Base-by-base conservation (phyloP, 2,113 vertebrate species). In the Sciurus niger region DNA sequence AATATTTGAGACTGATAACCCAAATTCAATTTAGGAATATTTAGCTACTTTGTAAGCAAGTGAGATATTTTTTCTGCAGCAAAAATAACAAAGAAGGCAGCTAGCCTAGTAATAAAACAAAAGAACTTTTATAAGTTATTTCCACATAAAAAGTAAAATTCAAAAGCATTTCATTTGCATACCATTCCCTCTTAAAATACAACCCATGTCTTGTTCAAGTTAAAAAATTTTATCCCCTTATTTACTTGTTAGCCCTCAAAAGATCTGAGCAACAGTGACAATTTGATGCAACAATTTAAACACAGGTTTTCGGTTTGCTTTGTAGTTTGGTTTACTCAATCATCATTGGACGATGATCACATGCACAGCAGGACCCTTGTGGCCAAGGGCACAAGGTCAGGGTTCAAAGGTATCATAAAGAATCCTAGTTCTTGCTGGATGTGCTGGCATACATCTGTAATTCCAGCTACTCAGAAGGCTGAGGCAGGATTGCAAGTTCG, bases 141-240 rank as follows among this genome's bases (percentile, higher is more conserved):
- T 93, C 58, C 30, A 80, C 80, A 83, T 72, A 84, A 89, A 95
- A 95, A 83, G 51, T 48, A 77, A 89, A 30, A 93, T 63, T 25
- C 34, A 67, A 65, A 58, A 77, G 63, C 20, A 82, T 68, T 74
- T 58, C 84, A 20, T 92, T 90, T 93, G 74, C 77, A 17, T 37
- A 43, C 80, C 37, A 87, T 12, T 58, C 90, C 30, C 51, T 89
- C 58, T 73, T 46, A 51, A 92, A 82, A 92, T 82, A 83, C 20
- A 91, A 46, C 24, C 7, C 53, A 37, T 78, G n/a, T 65, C 32
- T 43, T 46, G 18, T 10, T 1, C 48, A 73, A 84, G 72, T 73
- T 43, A n/a, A 34, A 58, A 46, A n/a, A 58, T 3, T 40, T 67
- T 74, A 40, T 25, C 55, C 25, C 37, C 30, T 67, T 6, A 79